These are phyloP conservation scores for Symphodus melops DNA, from an alignment of 2,113 vertebrate species.

Conservation along the genomic window DNA sequence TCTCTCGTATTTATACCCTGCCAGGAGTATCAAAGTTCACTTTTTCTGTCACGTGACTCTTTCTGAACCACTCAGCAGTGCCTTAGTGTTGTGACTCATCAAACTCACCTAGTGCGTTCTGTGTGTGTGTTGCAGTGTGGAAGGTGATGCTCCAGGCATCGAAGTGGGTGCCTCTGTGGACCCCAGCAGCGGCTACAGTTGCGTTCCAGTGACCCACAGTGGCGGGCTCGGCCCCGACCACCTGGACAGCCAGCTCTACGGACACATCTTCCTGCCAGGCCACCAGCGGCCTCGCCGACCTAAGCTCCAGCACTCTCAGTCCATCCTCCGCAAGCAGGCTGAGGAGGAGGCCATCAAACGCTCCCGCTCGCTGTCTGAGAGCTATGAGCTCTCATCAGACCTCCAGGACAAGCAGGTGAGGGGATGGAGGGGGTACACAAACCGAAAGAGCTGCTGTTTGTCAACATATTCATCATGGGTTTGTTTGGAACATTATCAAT, in stretches of 20 bases:
- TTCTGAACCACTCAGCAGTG: constrained; percentile 25
- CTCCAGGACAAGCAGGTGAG: constrained; percentile 98
- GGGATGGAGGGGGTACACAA: constrained; percentile 53
- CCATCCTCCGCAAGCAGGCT: constrained; percentile 95
- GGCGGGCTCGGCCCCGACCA: constrained; percentile 86
- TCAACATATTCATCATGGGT: too few species aligned
- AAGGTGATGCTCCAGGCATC: constrained; percentile 91
- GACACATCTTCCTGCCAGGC: constrained; percentile 84
- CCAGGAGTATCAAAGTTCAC: constrained; percentile 62
- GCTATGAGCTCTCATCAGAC: constrained; percentile 99
- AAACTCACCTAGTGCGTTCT: constrained; percentile 15
- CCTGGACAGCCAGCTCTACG: constrained; percentile 86
- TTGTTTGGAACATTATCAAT: too few species aligned
- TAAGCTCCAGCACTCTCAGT: constrained; percentile 95
- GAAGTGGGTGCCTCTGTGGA: constrained; percentile 90
- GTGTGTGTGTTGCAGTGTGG: constrained; percentile 85
- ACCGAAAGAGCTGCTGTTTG: neutral
- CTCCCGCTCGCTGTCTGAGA: constrained; percentile 94
- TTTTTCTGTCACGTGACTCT: constrained; percentile 47
- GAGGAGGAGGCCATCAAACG: constrained; percentile 98
- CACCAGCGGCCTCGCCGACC: constrained; percentile 89
- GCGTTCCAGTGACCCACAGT: constrained; percentile 87
- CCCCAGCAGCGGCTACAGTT: constrained; percentile 83
- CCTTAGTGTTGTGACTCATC: constrained; percentile 40
- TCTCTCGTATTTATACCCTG: constrained; percentile 43